A percentile compares a stretch with the other conserved stretches of the same genome.
phyloP scores from a whole-genome alignment of 2,888 invertebrate species.

The Amorpha juglandis region DNA sequence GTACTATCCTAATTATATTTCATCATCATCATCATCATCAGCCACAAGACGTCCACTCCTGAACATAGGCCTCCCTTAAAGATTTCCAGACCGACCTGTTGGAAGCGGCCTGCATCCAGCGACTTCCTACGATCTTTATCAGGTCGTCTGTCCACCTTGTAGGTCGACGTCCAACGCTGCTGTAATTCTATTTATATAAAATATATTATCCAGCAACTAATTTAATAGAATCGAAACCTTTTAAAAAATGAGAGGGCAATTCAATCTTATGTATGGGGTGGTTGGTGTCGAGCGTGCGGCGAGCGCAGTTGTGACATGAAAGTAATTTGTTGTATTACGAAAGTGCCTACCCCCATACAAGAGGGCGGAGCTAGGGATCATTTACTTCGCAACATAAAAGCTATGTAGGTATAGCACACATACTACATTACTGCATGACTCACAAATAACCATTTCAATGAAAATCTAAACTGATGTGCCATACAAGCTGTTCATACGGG shows the following conservation, averaged over 20 bases:
- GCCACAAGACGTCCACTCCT: too few species aligned
- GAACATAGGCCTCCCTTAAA: too few species aligned
- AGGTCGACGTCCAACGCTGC: too few species aligned
- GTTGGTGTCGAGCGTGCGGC: slow-evolving; percentile 26
- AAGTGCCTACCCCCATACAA: slow-evolving; percentile 21
- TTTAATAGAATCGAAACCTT: slow-evolving; percentile 20
- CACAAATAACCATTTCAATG: neutral
- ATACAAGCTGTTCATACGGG: neutral
- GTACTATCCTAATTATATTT: too few species aligned
- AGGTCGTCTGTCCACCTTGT: too few species aligned
- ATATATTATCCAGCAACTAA: neutral
- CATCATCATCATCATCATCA: too few species aligned
- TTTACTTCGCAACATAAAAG: slow-evolving; percentile 15
- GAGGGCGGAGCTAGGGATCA: slow-evolving; percentile 11
- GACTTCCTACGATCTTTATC: too few species aligned
- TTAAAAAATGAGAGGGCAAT: slow-evolving; percentile 25
- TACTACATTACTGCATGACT: neutral
- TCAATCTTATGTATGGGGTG: slow-evolving; percentile 26
- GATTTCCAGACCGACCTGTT: too few species aligned
- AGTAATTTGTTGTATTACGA: slow-evolving; percentile 45
- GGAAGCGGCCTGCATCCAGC: too few species aligned
- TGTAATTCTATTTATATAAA: neutral
- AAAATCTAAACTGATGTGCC: neutral
- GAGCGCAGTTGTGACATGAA: slow-evolving; percentile 39
- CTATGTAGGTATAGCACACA: neutral